phyloP scores from a whole-genome alignment of 2,888 invertebrate genomes.

The Gastracanthus pulcherrimus region DNA sequence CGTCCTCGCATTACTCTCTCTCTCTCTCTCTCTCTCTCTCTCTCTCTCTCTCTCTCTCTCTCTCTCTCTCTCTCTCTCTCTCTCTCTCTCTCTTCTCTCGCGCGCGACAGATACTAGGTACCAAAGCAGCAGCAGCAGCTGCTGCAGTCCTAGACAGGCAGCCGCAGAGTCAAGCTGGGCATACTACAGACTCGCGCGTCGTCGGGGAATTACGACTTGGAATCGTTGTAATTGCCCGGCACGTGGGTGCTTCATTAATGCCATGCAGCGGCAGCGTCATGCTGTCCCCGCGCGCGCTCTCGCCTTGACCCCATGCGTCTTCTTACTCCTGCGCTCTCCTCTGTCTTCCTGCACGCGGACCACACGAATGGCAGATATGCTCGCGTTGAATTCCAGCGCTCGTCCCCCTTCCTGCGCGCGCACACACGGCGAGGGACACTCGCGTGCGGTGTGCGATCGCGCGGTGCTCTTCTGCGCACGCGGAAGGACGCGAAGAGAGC shows the following conservation, averaged over 20 bases:
- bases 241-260: conserved; percentile 72
- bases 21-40: too few relatives aligned
- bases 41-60: too few relatives aligned
- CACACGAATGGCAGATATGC: conserved; percentile 45
- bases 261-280: conserved; percentile 53
- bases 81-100: too few relatives aligned
- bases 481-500: not conserved
- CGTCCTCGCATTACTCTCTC: not conserved
- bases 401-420: not conserved
- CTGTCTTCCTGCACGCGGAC: not conserved
- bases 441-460: too few relatives aligned
- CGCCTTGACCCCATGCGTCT: conserved; percentile 56
- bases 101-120: too few relatives aligned
- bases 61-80: too few relatives aligned
- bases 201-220: conserved; percentile 63
- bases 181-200: not conserved
- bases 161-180: too few relatives aligned
- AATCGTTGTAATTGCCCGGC: conserved; percentile 56
- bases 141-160: too few relatives aligned
- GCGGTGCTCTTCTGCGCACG: too few relatives aligned
- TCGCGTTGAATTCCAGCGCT: conserved; percentile 15
- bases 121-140: too few relatives aligned
- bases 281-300: conserved; percentile 36
- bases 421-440: not conserved
- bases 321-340: too few relatives aligned